Percentiles rank a stretch among this genome's conserved stretches.
These are phyloP conservation scores for Enteromius trimaculatus DNA, from an alignment of 2,797 vertebrate genomes.

Conservation along the genomic window DNA sequence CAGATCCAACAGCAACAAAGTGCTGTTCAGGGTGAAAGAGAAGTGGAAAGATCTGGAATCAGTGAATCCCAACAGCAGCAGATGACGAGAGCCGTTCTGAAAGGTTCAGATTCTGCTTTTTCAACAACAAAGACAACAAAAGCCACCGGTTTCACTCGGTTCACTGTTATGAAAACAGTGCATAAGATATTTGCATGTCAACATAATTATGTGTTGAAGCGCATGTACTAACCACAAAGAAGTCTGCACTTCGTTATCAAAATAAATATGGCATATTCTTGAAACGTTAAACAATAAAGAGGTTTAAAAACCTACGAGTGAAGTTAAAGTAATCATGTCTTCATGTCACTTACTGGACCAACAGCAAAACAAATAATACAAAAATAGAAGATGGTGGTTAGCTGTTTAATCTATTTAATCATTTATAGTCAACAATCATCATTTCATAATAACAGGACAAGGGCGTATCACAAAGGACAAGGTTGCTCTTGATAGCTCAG, in stretches of 20 bases:
- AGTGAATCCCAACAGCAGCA: conserved; percentile 1
- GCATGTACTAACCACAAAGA: conserved; percentile 1
- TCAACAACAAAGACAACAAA: conserved; percentile 21
- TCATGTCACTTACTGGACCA: not conserved
- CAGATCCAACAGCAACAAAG: conserved; percentile 31
- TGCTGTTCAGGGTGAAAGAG: conserved; percentile 2
- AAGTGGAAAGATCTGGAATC: not conserved
- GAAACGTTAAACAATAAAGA: not conserved
- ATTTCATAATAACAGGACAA: not conserved
- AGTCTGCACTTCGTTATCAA: not conserved
- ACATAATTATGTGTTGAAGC: conserved; percentile 11
- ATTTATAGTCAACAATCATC: not conserved
- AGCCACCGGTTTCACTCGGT: not conserved
- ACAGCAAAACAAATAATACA: not conserved
- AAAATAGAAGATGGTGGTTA: not conserved
- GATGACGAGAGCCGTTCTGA: conserved; percentile 13
- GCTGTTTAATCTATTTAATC: not conserved
- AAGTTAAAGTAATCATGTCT: not conserved
- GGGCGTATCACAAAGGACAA: not conserved
- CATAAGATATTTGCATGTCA: conserved; percentile 8
- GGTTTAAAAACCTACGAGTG: not conserved
- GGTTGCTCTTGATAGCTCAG: not conserved
- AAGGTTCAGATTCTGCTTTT: conserved; percentile 8
- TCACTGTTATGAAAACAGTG: conserved; percentile 6
- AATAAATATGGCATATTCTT: not conserved